phyloP scores from a whole-genome alignment of 1,140 invertebrate genomes.

The Acromyrmex charruanus region DNA sequence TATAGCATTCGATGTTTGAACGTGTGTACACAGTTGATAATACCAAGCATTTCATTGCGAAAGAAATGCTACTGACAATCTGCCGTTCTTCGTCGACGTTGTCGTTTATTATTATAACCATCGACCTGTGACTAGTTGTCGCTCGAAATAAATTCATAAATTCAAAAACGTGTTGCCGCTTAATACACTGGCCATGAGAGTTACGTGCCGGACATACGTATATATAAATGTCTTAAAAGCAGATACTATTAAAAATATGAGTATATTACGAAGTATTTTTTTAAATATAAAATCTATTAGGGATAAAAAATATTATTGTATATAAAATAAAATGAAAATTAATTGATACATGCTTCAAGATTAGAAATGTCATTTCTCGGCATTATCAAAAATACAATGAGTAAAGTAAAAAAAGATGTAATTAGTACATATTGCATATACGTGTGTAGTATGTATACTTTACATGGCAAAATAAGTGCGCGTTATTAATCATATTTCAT shows the following conservation, averaged over 20 bases:
- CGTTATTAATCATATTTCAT: conserved; percentile 53
- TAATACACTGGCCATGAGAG: not conserved
- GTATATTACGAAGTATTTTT: conserved; percentile 4
- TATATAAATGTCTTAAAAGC: conserved; percentile 39
- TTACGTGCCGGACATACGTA: not conserved
- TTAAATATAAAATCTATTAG: not conserved
- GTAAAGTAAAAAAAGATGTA: not conserved
- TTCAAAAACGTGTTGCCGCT: conserved; percentile 29
- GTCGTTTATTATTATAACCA: conserved; percentile 60
- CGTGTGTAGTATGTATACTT: not conserved
- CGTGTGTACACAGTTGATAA: conserved; percentile 19
- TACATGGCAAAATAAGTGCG: not conserved
- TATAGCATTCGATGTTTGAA: conserved; percentile 23
- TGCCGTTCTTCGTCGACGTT: conserved; percentile 28
- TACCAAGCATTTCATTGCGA: not conserved
- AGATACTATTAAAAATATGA: conserved; percentile 30
- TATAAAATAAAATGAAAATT: conserved; percentile 2
- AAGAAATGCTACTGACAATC: conserved; percentile 41
- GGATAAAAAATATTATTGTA: not conserved
- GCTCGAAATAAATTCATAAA: conserved; percentile 50
- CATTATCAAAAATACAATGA: not conserved
- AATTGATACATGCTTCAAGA: not conserved
- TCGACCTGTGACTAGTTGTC: conserved; percentile 53
- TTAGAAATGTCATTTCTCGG: not conserved
- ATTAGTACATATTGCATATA: not conserved